Conservation (phyloP, 2,797 vertebrate genomes). For the Lagodon rhomboides region DNA sequence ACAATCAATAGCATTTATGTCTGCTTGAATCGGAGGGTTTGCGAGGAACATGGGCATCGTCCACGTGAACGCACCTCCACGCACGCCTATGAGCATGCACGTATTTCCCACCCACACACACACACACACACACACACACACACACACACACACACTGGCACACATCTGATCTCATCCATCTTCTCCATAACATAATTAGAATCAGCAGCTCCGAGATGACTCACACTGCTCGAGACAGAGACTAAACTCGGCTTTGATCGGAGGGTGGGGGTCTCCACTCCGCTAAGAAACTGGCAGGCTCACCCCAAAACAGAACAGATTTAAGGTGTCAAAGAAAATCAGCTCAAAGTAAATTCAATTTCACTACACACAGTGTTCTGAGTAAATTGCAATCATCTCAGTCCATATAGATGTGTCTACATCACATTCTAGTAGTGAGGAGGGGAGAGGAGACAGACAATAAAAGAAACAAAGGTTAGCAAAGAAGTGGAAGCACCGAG, state of each 20-base stretch:
- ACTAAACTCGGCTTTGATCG: slow-evolving; percentile 82
- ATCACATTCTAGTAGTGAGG: slow-evolving; percentile 47
- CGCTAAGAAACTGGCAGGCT: slow-evolving; percentile 77
- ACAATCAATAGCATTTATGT: slow-evolving; percentile 86
- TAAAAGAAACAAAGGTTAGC: slow-evolving; percentile 55
- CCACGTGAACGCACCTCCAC: slow-evolving; percentile 24
- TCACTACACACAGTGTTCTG: slow-evolving; percentile 74
- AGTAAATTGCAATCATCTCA: slow-evolving; percentile 74
- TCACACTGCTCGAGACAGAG: slow-evolving; percentile 80
- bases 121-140: slow-evolving; percentile 34
- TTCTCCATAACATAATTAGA: slow-evolving; percentile 84
- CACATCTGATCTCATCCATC: slow-evolving; percentile 81
- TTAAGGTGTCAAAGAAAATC: slow-evolving; percentile 83
- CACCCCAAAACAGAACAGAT: slow-evolving; percentile 82
- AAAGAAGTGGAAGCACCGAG: slow-evolving; percentile 30
- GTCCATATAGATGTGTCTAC: slow-evolving; percentile 72
- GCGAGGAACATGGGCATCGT: slow-evolving; percentile 62
- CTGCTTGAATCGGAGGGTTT: slow-evolving; percentile 77
- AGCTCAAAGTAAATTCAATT: slow-evolving; percentile 81
- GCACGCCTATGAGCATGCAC: slow-evolving; percentile 28
- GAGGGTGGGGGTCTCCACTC: slow-evolving; percentile 81
- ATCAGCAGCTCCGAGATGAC: slow-evolving; percentile 84
- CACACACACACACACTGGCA: slow-evolving; percentile 46
- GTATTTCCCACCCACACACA: slow-evolving; percentile 52
- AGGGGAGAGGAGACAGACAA: slow-evolving; percentile 6